phyloP scores from a whole-genome alignment of 2,113 vertebrate genomes.

The Hydropotes inermis region DNA sequence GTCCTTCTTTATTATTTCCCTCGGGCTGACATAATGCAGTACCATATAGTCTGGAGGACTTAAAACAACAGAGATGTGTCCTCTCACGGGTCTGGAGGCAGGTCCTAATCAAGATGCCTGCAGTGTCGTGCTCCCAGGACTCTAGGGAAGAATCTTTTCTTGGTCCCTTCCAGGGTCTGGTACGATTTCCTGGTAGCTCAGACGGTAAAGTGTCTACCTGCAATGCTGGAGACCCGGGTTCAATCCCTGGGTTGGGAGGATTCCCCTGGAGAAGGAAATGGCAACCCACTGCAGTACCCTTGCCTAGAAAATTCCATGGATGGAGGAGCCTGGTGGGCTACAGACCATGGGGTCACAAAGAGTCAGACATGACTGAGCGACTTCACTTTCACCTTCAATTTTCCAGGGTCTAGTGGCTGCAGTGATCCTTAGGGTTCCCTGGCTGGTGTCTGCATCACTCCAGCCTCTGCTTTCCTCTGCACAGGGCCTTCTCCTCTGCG shows the following conservation, averaged over 20 bases:
- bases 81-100: background rate
- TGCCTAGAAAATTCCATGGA: background rate
- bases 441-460: rapidly evolving
- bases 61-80: background rate
- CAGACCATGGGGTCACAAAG: background rate
- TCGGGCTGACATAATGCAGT: rapidly evolving
- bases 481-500: background rate
- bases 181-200: background rate
- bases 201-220: background rate
- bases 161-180: background rate
- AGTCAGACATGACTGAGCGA: background rate
- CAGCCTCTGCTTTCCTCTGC: background rate
- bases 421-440: too few species aligned
- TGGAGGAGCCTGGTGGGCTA: background rate
- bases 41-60: background rate
- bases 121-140: background rate
- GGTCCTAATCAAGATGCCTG: background rate
- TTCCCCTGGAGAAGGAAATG: background rate
- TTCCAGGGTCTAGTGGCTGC: background rate
- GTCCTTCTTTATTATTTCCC: background rate
- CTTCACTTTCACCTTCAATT: background rate
- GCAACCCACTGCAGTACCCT: background rate
- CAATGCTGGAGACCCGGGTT: background rate
- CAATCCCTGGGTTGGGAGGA: background rate
- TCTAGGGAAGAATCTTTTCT: background rate